These are phyloP conservation scores for Leptocoma aspasia DNA, from an alignment of 2,113 vertebrate species.

Conservation along the genomic window DNA sequence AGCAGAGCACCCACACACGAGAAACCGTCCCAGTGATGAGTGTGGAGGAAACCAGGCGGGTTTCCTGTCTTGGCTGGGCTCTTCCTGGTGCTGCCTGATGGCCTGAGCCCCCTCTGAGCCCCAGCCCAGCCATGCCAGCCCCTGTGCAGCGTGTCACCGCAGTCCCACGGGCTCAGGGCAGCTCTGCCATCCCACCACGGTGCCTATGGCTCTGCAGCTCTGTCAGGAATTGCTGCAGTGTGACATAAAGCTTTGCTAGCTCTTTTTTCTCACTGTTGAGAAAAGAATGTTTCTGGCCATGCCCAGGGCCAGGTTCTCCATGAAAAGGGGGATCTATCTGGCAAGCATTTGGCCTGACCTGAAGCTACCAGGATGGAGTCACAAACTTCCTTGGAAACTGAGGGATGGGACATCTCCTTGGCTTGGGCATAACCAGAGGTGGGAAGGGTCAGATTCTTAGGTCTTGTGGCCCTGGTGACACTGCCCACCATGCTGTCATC, in stretches of 20 bases:
- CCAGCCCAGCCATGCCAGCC: not conserved
- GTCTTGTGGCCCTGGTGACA: not conserved
- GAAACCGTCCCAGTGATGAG: not conserved
- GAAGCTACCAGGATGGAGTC: not conserved
- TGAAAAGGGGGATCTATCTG: not conserved
- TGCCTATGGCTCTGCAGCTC: not conserved
- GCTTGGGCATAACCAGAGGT: not conserved
- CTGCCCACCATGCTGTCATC: not conserved
- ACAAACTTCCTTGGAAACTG: not conserved
- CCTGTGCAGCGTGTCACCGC: fast-evolving
- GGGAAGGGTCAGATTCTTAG: not conserved
- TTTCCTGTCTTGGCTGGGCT: not conserved
- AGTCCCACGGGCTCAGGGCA: fast-evolving
- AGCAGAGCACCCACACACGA: not conserved
- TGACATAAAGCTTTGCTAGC: not conserved
- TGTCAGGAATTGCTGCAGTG: not conserved
- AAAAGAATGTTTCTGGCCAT: not conserved
- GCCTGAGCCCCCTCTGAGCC: fast-evolving
- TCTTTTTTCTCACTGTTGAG: not conserved
- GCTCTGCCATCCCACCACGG: fast-evolving
- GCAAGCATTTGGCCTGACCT: not conserved
- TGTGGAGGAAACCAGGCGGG: not conserved
- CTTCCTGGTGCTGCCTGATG: fast-evolving
- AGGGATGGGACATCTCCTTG: not conserved
- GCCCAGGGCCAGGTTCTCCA: not conserved